Evolutionary conservation across 2,888 invertebrate species (phyloP).

Genomic region (Gibbula magus): DNA sequence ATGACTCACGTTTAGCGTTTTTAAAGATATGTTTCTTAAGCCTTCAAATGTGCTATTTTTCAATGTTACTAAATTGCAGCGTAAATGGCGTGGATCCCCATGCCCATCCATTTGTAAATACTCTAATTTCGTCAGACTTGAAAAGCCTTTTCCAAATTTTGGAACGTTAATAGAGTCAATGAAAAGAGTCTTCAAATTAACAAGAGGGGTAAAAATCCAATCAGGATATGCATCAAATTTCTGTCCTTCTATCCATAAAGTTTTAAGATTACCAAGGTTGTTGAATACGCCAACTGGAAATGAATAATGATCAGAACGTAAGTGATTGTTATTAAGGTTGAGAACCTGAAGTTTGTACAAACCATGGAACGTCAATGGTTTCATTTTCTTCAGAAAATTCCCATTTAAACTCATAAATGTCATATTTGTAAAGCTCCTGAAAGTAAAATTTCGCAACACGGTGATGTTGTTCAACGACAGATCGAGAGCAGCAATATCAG

Average conservation of each 20-base stretch:
- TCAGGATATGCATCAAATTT: background rate
- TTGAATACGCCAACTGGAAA: background rate
- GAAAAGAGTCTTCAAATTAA: background rate
- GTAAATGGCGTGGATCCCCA: background rate
- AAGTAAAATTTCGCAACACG: too few species aligned
- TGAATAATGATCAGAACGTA: background rate
- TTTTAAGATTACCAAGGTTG: background rate
- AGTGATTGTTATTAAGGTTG: background rate
- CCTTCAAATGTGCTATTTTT: background rate
- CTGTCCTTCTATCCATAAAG: background rate
- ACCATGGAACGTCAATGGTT: background rate
- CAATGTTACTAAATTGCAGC: background rate
- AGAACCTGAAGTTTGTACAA: background rate
- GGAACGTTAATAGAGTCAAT: background rate
- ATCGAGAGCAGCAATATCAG: too few species aligned
- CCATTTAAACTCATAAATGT: too few species aligned
- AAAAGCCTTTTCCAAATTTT: background rate
- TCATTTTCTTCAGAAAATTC: background rate
- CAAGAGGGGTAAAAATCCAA: background rate
- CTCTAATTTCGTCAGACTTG: background rate
- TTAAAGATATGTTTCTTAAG: background rate
- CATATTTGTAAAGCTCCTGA: too few species aligned
- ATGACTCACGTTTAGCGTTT: background rate
- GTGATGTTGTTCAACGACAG: too few species aligned
- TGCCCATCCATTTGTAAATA: background rate